Evolutionary conservation across 2,113 vertebrate genomes (phyloP).

Genomic region (Xenopus borealis): DNA sequence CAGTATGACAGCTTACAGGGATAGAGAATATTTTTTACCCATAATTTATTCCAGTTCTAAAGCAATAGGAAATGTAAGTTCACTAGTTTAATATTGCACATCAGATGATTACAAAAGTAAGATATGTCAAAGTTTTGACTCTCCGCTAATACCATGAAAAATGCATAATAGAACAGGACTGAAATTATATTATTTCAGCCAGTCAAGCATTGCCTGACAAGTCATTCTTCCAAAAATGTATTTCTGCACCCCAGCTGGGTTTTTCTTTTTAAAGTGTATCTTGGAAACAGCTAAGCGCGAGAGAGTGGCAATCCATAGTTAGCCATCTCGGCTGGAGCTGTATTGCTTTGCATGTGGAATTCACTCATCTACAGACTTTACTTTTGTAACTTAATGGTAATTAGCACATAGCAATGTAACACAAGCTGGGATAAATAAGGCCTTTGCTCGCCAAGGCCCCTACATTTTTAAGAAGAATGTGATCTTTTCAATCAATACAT

Average conservation of each 20-base stretch:
- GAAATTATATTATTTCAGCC: not conserved
- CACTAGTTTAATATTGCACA: no score
- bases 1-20: no score
- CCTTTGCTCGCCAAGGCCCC: not conserved
- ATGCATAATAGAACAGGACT: not conserved
- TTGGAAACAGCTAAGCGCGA: not conserved
- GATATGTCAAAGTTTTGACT: no score
- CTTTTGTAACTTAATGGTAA: constrained; percentile 12
- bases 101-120: no score
- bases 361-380: not conserved
- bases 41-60: no score
- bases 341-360: not conserved
- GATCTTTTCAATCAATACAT: not conserved
- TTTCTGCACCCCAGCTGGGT: not conserved
- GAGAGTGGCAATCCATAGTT: not conserved
- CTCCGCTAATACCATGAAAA: no score
- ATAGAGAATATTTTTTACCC: no score
- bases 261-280: not conserved
- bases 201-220: not conserved
- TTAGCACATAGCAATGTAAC: constrained; percentile 15
- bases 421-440: constrained; percentile 26
- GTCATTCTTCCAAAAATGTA: not conserved
- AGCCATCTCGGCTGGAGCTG: not conserved
- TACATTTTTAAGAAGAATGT: not conserved
- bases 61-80: no score